Evolutionary conservation across 2,888 invertebrate genomes (phyloP), one percentile per base, ranked within the genome.

Genomic region (Podotricha telesiphe): DNA sequence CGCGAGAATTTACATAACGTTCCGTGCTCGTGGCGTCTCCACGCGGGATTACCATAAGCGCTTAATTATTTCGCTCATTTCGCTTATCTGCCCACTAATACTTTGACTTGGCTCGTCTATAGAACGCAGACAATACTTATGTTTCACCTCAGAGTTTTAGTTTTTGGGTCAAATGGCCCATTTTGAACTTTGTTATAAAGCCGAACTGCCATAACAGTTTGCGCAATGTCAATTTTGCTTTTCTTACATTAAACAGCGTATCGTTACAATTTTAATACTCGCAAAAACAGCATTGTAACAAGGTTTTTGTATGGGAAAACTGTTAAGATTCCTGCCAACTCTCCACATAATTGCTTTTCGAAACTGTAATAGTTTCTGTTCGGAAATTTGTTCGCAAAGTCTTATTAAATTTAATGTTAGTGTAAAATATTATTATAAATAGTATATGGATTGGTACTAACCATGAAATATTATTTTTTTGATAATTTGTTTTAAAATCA

Each of bases 81-180:
- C 67, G 72, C 68, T 72, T 73, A 73, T 73, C 73, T 72, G 64
- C 56, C 69, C 72, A 63, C 73, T 69, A 73, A 67, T 72, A 71
- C 69, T 72, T 73, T 69, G 71, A 71, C 73, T 72, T 59, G 53
- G 53, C 70, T 65, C 68, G 64, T 19, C 67, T 58, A 63, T 64
- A 62, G 69, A 66, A 65, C 66, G 53, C 45, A 68, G 66, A 66
- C 69, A 64, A 69, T 69, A 67, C 64, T 69, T 74, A 75, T 75
- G 78, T 61, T 67, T 61, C 34, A 67, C 50, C 59, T 67, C 10
- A 51, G 59, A 61, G 50, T 51, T 67, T 45, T 19, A n/a, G 28
- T 67, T 53, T 34, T 56, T 28, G 58, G 40, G 40, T 48, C 40
- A 37, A 48, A 50, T 34, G 22, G 48, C n/a, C 45, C 7, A 58